A percentile compares a stretch with the other conserved stretches of the same genome.
phyloP scores from a whole-genome alignment of 2,888 invertebrate genomes.

The Brachypalpus laphriformis region DNA sequence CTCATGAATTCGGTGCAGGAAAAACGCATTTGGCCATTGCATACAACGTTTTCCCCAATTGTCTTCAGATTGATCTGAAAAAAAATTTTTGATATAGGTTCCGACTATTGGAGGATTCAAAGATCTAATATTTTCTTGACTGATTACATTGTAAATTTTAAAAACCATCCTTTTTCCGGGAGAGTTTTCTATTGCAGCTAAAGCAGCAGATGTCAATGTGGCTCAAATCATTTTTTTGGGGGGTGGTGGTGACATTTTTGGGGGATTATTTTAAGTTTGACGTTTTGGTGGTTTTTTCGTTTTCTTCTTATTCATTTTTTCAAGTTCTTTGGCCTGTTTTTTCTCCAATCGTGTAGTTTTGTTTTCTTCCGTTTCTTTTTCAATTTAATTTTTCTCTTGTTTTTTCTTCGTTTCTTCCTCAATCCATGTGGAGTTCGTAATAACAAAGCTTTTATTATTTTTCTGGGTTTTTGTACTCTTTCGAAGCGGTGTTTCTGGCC shows the following conservation, averaged over 20 bases:
- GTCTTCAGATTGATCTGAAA: no score
- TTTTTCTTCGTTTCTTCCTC: no score
- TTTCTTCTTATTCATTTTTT: slow-evolving; percentile 18
- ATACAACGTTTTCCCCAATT: slow-evolving; percentile 15
- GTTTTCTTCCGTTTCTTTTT: slow-evolving; percentile 7
- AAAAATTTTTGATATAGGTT: no score
- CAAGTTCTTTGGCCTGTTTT: no score
- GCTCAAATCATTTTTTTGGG: not conserved
- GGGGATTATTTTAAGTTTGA: not conserved
- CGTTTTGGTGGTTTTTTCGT: slow-evolving; percentile 7
- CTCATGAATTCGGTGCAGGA: slow-evolving; percentile 20
- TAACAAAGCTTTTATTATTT: not conserved
- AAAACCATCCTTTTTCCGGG: slow-evolving; percentile 15
- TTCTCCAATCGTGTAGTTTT: not conserved
- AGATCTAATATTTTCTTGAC: slow-evolving; percentile 12
- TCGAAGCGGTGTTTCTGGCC: no score
- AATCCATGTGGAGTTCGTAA: no score
- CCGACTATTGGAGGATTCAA: no score
- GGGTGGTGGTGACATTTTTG: not conserved
- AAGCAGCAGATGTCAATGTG: slow-evolving; percentile 7
- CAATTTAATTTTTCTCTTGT: not conserved
- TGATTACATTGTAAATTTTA: slow-evolving; percentile 8
- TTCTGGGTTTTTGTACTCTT: slow-evolving; percentile 4
- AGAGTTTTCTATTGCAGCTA: slow-evolving; percentile 3
- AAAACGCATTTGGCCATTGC: slow-evolving; percentile 25